Evolutionary conservation across 2,797 vertebrate species (phyloP).

Genomic region (Microchirus variegatus): DNA sequence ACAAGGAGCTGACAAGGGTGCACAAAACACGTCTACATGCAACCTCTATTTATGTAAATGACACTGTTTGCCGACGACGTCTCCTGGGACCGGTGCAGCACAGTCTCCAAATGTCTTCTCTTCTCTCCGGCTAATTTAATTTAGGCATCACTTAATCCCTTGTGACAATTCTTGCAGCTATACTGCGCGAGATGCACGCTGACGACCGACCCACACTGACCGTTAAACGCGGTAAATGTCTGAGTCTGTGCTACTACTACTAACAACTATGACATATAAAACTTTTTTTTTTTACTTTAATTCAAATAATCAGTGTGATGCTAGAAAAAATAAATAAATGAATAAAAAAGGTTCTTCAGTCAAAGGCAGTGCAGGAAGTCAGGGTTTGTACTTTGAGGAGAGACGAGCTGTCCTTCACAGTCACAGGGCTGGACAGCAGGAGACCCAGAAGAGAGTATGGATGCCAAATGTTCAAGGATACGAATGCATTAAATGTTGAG

Average conservation of each 20-base stretch:
- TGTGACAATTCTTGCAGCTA: constrained; percentile 9
- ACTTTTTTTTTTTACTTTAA: too few species aligned
- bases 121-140: constrained; percentile 30
- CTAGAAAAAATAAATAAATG: too few species aligned
- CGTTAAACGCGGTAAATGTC: too few species aligned
- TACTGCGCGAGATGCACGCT: not conserved
- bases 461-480: constrained; percentile 16
- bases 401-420: too few species aligned
- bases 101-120: constrained; percentile 23
- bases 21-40: too few species aligned
- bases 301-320: too few species aligned
- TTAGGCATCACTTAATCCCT: constrained; percentile 11
- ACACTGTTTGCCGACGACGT: not conserved
- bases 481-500: constrained; percentile 13
- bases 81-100: constrained; percentile 11
- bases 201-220: not conserved
- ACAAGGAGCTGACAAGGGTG: too few species aligned
- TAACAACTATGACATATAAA: too few species aligned
- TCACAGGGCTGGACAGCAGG: constrained; percentile 6
- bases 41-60: too few species aligned
- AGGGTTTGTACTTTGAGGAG: constrained; percentile 17
- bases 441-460: constrained; percentile 1
- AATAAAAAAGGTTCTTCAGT: constrained; percentile 2
- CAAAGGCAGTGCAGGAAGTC: constrained; percentile 36
- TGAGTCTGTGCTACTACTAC: too few species aligned